Evolutionary conservation across 2,888 invertebrate species (phyloP).

Genomic region (Allolobophora icterica): DNA sequence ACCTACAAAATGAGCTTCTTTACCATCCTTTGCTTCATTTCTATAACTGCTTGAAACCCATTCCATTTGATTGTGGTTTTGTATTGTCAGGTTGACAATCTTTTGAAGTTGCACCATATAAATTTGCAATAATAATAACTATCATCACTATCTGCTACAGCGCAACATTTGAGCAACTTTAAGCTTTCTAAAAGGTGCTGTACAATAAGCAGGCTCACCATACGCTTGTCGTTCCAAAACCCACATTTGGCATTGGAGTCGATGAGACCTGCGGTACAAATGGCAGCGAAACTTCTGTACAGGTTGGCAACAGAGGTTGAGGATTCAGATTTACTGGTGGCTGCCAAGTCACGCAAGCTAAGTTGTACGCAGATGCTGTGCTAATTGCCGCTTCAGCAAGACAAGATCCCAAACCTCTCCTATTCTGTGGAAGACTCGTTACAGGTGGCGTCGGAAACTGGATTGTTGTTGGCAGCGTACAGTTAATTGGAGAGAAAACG

Average conservation of each 20-base stretch:
- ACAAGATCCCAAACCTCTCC: neutral
- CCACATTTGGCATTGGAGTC: neutral
- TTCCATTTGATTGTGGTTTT: no score
- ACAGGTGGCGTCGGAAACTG: conserved; percentile 2
- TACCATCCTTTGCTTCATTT: no score
- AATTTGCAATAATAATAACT: no score
- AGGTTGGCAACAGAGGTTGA: neutral
- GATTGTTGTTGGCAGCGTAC: neutral
- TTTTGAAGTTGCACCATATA: no score
- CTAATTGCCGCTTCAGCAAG: neutral
- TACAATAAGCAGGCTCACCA: neutral
- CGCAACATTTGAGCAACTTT: neutral
- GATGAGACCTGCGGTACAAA: neutral
- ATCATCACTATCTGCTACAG: neutral
- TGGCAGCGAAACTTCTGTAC: neutral
- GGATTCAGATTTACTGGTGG: neutral
- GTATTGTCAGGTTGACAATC: no score
- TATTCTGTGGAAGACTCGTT: neutral
- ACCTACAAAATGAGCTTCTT: no score
- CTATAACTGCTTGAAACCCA: no score
- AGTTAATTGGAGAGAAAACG: conserved; percentile 18
- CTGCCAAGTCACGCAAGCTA: neutral
- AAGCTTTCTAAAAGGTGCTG: neutral
- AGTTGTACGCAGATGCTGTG: neutral
- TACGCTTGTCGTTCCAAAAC: neutral